Conservation (phyloP, 2,113 vertebrate species). For the Tenebrosternarchus preto region DNA sequence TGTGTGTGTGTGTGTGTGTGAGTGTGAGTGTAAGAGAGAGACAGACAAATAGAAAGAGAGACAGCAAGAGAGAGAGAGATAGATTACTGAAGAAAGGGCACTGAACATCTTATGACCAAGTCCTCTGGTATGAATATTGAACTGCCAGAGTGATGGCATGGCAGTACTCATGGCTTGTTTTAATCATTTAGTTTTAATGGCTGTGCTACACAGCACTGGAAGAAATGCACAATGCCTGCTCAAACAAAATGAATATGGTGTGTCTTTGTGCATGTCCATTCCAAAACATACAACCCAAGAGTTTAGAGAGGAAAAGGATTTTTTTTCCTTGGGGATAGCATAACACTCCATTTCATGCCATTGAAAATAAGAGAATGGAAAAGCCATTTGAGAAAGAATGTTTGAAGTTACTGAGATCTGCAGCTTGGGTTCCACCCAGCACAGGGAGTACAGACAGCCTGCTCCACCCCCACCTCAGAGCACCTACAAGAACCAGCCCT, state of each 20-base stretch:
- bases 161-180: neutral
- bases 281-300: conserved; percentile 13
- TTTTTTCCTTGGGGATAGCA: conserved; percentile 36
- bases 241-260: neutral
- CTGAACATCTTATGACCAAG: neutral
- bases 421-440: conserved; percentile 20
- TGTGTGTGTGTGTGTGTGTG: conserved; percentile 8
- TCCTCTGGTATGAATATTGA: neutral
- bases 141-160: neutral
- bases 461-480: neutral
- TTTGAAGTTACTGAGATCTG: conserved; percentile 31
- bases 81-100: neutral
- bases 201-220: neutral
- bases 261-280: neutral
- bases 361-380: conserved; percentile 54
- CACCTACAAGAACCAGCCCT: neutral
- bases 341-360: conserved; percentile 33
- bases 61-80: no score
- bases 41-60: no score
- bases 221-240: neutral
- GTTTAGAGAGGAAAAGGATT: conserved; percentile 27
- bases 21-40: neutral
- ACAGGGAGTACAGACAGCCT: neutral
- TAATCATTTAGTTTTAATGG: conserved; percentile 26
- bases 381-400: conserved; percentile 51